These are phyloP conservation scores for Ochropacha duplaris DNA, from an alignment of 2,888 invertebrate species.

Conservation along the genomic window DNA sequence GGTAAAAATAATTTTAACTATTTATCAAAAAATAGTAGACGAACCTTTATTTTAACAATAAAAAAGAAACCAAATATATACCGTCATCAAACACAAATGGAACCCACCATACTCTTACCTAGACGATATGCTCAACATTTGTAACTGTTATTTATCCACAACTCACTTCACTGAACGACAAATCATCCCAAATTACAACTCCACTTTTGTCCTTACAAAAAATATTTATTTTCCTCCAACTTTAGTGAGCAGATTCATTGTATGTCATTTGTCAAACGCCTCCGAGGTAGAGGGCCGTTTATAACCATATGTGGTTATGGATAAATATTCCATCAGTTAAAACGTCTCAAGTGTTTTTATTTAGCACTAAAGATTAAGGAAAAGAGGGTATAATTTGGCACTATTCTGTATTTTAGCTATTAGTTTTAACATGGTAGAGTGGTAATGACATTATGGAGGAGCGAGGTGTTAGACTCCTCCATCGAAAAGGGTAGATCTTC, in stretches of 20 bases:
- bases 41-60: not conserved
- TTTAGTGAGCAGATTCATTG: not conserved
- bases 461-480: no score
- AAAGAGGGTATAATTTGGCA: no score
- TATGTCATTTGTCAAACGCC: not conserved
- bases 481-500: no score
- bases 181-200: not conserved
- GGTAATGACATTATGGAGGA: no score
- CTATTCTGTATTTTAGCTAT: no score
- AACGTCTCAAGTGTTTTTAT: not conserved
- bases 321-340: not conserved
- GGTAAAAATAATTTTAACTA: no score
- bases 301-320: not conserved
- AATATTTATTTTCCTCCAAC: not conserved
- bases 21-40: no score
- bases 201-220: not conserved
- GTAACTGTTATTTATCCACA: not conserved
- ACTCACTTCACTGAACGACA: not conserved
- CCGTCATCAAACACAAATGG: not conserved
- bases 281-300: not conserved
- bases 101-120: no score
- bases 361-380: not conserved
- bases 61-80: not conserved
- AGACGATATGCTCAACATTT: not conserved
- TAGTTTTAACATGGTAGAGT: no score